Evolutionary conservation across 1,140 invertebrate species (phyloP).

Genomic region (Melipona quadrifasciata): DNA sequence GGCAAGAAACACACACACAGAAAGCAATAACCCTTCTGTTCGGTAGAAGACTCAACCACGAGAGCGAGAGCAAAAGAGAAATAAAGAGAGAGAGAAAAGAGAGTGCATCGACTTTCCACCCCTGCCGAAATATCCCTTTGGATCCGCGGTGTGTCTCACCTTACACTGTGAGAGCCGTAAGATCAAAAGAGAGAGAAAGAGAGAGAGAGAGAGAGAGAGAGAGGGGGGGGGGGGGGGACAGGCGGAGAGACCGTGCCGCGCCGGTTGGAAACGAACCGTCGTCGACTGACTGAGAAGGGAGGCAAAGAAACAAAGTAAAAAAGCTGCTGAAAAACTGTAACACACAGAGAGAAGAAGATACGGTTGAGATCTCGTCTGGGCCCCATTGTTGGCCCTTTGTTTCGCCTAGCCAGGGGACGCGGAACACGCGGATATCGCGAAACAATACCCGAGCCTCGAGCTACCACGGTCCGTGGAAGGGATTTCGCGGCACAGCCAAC

Average conservation of each 20-base stretch:
- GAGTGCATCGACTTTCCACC: slow-evolving; percentile 31
- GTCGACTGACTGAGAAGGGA: neutral
- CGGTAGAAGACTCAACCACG: neutral
- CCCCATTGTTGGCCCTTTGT: slow-evolving; percentile 69
- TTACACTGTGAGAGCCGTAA: neutral
- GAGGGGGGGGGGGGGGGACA: neutral
- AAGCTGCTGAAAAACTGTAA: slow-evolving; percentile 23
- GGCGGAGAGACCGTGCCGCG: neutral
- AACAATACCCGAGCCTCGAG: slow-evolving; percentile 75
- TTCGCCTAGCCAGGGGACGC: slow-evolving; percentile 65
- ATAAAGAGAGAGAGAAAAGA: neutral
- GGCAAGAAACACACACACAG: neutral
- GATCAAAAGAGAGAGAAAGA: neutral
- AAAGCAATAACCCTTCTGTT: neutral
- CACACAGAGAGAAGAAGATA: slow-evolving; percentile 34
- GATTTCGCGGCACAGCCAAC: slow-evolving; percentile 43
- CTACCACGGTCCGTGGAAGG: slow-evolving; percentile 58
- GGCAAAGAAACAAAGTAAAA: neutral
- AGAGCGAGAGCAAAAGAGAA: too few relatives aligned
- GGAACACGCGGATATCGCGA: slow-evolving; percentile 71
- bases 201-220: neutral
- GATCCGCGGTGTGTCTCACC: neutral
- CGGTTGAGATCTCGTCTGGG: slow-evolving; percentile 52
- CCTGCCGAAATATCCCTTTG: neutral
- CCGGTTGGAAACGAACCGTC: too few relatives aligned